Conservation (phyloP, 2,888 invertebrate species). For the Apoda limacodes region DNA sequence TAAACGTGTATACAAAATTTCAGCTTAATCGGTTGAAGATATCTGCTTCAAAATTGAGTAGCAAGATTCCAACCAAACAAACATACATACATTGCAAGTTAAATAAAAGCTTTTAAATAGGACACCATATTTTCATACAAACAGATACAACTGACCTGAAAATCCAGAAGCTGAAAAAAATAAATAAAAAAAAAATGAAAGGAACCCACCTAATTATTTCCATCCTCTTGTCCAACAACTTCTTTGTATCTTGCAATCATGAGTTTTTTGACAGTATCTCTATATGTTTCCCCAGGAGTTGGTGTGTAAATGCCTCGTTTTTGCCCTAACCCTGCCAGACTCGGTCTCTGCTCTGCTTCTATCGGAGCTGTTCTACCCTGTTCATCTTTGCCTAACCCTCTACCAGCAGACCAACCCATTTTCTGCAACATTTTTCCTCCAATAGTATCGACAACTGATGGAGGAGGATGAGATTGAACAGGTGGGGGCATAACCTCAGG, state of each 20-base stretch:
- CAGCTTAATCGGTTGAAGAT: too few species aligned
- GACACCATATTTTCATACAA: too few species aligned
- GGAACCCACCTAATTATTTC: constrained; percentile 49
- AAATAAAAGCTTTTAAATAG: too few species aligned
- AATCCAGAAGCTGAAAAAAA: constrained; percentile 33
- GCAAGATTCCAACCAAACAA: too few species aligned
- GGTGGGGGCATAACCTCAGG: constrained; percentile 45
- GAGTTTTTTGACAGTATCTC: constrained; percentile 90
- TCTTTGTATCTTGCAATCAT: constrained; percentile 91
- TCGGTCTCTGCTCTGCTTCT: constrained; percentile 77
- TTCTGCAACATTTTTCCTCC: constrained; percentile 96
- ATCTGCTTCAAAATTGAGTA: too few species aligned
- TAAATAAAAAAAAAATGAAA: constrained; percentile 22
- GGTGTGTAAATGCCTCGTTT: constrained; percentile 82
- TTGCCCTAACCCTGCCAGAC: constrained; percentile 88
- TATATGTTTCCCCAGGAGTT: constrained; percentile 86
- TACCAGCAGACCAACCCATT: constrained; percentile 99
- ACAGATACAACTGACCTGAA: constrained; percentile 38
- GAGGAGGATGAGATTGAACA: constrained; percentile 70
- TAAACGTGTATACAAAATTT: too few species aligned
- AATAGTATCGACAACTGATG: constrained; percentile 87
- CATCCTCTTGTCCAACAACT: constrained; percentile 73
- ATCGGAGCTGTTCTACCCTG: constrained; percentile 95
- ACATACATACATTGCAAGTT: too few species aligned
- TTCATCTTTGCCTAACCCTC: constrained; percentile 92